Conservation (phyloP, 2,113 vertebrate genomes). For the Colius striatus region DNA sequence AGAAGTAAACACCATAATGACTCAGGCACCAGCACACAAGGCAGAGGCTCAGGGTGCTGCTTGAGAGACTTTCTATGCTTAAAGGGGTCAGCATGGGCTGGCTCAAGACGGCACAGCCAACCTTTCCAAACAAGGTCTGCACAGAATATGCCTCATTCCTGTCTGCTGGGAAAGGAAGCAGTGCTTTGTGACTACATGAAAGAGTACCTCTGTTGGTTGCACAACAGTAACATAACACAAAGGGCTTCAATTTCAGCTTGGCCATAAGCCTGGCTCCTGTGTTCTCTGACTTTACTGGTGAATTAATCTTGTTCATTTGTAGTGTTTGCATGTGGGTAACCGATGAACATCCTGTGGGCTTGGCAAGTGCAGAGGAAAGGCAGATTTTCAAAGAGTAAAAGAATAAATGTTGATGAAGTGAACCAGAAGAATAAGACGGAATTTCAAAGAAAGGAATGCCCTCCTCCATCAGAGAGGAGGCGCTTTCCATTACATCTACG, state of each 20-base stretch:
- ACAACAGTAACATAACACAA: not conserved
- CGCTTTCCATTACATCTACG: not conserved
- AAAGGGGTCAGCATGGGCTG: not conserved
- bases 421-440: not conserved
- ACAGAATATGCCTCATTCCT: not conserved
- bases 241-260: not conserved
- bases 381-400: not conserved
- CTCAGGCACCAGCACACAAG: not conserved
- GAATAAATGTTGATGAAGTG: not conserved
- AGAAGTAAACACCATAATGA: not conserved
- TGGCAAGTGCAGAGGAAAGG: not conserved
- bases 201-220: not conserved
- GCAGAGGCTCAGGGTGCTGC: not conserved
- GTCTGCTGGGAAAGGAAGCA: not conserved
- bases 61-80: not conserved
- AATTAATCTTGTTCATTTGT: not conserved
- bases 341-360: not conserved
- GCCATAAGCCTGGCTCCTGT: not conserved
- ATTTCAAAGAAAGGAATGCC: not conserved
- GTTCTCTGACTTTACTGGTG: not conserved
- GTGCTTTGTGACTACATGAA: not conserved
- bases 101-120: not conserved
- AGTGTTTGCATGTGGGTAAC: not conserved
- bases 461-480: not conserved
- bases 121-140: not conserved